A percentile compares a stretch with the other conserved stretches of the same genome.
Evolutionary conservation across 2,113 vertebrate genomes (phyloP).

Genomic region (Sarotherodon lohbergeri): DNA sequence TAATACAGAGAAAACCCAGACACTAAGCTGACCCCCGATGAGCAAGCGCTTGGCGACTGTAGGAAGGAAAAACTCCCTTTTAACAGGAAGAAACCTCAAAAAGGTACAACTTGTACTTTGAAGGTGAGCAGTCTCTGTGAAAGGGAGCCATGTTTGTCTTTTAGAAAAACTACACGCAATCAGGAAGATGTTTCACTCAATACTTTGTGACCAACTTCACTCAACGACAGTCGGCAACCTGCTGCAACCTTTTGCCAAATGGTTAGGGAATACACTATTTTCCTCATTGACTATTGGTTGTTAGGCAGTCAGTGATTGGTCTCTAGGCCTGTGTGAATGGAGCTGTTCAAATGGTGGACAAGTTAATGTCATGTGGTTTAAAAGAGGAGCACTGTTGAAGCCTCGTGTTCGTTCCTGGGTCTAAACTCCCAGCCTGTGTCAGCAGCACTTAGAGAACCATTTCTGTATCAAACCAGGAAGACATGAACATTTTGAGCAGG

Average conservation of each 20-base stretch:
- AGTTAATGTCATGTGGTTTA: neutral
- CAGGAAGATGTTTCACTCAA: neutral
- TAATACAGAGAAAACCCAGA: neutral
- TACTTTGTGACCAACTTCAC: neutral
- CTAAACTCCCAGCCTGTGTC: neutral
- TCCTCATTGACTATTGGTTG: neutral
- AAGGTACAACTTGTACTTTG: neutral
- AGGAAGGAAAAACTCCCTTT: neutral
- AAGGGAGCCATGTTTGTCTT: neutral
- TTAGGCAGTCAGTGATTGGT: neutral
- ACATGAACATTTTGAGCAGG: neutral
- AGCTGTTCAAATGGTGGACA: neutral
- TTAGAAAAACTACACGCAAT: neutral
- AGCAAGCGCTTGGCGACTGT: neutral
- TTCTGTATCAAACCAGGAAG: neutral
- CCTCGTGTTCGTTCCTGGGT: neutral
- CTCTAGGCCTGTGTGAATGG: neutral
- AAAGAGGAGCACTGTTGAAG: neutral
- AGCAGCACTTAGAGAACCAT: neutral
- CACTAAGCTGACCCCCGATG: neutral
- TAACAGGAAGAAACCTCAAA: neutral
- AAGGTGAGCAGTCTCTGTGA: neutral
- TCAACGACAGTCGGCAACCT: neutral
- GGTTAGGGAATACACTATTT: rapidly evolving
- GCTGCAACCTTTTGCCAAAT: neutral